Base-by-base conservation (phyloP, 1,140 invertebrate genomes). In the Drosophila nigromelanica region DNA sequence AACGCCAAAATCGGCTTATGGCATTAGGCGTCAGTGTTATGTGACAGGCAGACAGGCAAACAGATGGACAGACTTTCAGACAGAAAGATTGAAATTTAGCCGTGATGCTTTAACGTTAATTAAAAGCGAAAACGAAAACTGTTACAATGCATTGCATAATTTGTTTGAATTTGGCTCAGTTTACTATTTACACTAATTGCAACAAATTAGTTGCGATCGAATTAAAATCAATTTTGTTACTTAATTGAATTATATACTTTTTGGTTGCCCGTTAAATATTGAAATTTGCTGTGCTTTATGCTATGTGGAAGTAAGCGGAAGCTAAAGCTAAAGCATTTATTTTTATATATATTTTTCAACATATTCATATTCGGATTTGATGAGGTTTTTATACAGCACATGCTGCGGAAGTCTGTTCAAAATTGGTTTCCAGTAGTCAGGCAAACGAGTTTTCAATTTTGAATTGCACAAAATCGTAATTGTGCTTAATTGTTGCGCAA, bases 401-500 rank as follows among this genome's bases (percentile, higher is more conserved):
- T 4, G 27, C 42, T 69, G 40, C 85, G 81, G 82, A 86, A 87
- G 66, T 81, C 43, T 35, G 37, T 18, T 50, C 33, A 27, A 73
- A 68, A 78, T 68, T 58, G 56, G 42, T 63, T 66, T 56, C 30
- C 40, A 42, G 51, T 37, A 27, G 55, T n/a, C 48, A 24, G 47
- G 18, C 27, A 73, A 86, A 86, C 82, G 14, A 61, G 82, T 86
- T 86, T 87, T 69, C 63, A 81, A 78, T 81, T 87, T 87, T 78
- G 78, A 86, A 86, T 86, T 86, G 78, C 70, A 59, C 43, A 62
- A 87, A 80, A 75, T 70, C 60, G 73, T 78, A 87, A 82, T 86
- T 82, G 78, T 81, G 68, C 64, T 74, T 89, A 87, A 86, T 86
- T 78, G 82, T 78, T 87, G 82, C 78, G 67, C 76, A 78, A 86